Evolutionary conservation across 2,113 vertebrate genomes (phyloP).

Genomic region (Prinia subflava): DNA sequence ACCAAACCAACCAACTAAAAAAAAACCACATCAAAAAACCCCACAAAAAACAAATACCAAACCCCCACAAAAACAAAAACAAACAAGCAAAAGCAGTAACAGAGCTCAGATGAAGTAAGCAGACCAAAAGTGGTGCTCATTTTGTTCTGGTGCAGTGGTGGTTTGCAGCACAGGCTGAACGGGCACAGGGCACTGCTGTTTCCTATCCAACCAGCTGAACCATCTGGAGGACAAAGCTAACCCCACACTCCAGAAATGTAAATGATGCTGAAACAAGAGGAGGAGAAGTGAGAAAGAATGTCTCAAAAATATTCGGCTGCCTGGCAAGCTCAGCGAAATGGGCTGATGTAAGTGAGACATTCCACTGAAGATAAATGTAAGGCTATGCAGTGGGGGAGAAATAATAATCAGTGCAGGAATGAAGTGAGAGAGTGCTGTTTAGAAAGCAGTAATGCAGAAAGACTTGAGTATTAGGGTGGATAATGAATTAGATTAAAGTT

Average conservation of each 20-base stretch:
- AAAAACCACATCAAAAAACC: not conserved
- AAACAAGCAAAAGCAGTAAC: not conserved
- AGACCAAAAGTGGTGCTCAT: not conserved
- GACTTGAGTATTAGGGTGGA: conserved; percentile 47
- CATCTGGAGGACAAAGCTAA: not conserved
- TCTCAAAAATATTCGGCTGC: conserved; percentile 13
- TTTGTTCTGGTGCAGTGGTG: not conserved
- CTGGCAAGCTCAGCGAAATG: not conserved
- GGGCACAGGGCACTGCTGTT: not conserved
- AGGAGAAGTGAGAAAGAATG: not conserved
- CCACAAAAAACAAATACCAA: not conserved
- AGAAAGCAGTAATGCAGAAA: conserved; percentile 60
- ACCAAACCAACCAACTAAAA: not conserved
- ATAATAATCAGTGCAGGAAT: conserved; percentile 53
- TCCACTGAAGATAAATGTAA: conserved; percentile 34
- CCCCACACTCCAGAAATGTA: not conserved
- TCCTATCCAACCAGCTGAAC: not conserved
- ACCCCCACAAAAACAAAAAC: no score
- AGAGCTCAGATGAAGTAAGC: not conserved
- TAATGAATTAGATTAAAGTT: conserved; percentile 53
- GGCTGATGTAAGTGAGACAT: conserved; percentile 53
- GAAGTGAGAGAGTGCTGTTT: conserved; percentile 53
- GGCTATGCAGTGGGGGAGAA: conserved; percentile 47
- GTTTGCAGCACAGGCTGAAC: not conserved
- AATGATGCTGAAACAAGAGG: conserved; percentile 1